A percentile compares a stretch with the other conserved stretches of the same genome.
These are phyloP conservation scores for Scaptodrosophila latifasciaeformis DNA, from an alignment of 2,888 invertebrate species.

Conservation along the genomic window DNA sequence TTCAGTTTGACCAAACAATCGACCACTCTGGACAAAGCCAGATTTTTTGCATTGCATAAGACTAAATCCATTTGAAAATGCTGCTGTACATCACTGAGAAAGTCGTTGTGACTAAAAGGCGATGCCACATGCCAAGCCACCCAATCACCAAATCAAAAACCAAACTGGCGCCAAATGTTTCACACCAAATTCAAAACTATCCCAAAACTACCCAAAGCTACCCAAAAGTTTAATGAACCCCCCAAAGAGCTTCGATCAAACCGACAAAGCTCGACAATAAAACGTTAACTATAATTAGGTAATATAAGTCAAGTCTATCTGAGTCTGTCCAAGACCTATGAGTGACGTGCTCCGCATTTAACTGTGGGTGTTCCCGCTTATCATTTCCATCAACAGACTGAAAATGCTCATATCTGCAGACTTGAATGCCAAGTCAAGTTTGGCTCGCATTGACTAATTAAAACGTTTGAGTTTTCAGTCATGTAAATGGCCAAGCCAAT, in stretches of 20 bases:
- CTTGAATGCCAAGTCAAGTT: too few relatives aligned
- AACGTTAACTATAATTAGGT: constrained; percentile 50
- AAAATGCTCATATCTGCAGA: too few relatives aligned
- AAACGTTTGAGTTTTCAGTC: constrained; percentile 57
- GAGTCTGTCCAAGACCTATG: neutral
- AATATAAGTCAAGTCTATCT: constrained; percentile 14
- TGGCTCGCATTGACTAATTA: constrained; percentile 44
- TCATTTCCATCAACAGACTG: too few relatives aligned
- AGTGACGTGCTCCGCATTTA: too few relatives aligned
- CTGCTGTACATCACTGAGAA: constrained; percentile 39
- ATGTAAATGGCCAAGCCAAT: constrained; percentile 37
- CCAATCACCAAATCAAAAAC: too few relatives aligned
- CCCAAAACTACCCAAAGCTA: too few relatives aligned
- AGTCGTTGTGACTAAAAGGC: constrained; percentile 13
- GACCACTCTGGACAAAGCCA: too few relatives aligned
- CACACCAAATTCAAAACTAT: neutral
- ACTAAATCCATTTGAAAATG: constrained; percentile 41
- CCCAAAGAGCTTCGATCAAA: too few relatives aligned
- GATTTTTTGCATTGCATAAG: constrained; percentile 59
- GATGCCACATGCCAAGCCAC: neutral
- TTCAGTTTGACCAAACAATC: constrained; percentile 30
- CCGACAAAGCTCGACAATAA: too few relatives aligned
- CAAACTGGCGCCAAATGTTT: neutral
- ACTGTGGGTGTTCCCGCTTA: constrained; percentile 53
- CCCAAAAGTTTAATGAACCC: constrained; percentile 53